Evolutionary conservation across 2,113 vertebrate species (phyloP).

Genomic region (Tursiops truncatus): DNA sequence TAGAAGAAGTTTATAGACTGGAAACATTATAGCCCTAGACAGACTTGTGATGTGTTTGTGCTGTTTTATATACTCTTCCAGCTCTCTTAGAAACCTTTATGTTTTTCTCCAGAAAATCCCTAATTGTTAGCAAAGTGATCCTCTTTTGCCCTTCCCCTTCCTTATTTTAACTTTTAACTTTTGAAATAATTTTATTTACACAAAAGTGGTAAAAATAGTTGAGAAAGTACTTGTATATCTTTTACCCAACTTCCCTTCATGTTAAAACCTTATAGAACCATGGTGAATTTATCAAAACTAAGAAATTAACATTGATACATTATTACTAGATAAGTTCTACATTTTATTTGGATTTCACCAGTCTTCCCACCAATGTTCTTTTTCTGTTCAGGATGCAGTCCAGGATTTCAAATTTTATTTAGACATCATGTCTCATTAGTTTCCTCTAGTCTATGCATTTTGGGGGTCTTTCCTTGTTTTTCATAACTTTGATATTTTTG

Average conservation of each 20-base stretch:
- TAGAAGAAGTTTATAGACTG: not conserved
- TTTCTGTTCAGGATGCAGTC: not conserved
- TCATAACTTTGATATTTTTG: conserved; percentile 1
- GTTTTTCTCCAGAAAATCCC: not conserved
- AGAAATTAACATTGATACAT: not conserved
- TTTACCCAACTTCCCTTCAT: not conserved
- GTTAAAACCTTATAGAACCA: not conserved
- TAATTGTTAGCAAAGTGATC: not conserved
- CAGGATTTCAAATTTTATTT: conserved; percentile 1
- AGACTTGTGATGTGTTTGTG: not conserved
- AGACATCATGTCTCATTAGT: not conserved
- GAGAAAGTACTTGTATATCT: not conserved
- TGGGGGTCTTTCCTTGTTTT: not conserved
- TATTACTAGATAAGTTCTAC: not conserved
- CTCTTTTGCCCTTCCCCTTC: not conserved
- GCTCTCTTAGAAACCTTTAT: not conserved
- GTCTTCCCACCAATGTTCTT: not conserved
- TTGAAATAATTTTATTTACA: conserved; percentile 42
- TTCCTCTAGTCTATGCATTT: not conserved
- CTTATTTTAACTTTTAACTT: conserved; percentile 18
- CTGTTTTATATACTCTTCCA: not conserved
- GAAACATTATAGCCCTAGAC: not conserved
- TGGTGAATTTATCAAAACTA: conserved; percentile 4
- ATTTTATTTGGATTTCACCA: not conserved
- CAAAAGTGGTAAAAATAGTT: not conserved